Base-by-base conservation (phyloP, 23 tunicate species). In the Botrylloides violaceus region DNA sequence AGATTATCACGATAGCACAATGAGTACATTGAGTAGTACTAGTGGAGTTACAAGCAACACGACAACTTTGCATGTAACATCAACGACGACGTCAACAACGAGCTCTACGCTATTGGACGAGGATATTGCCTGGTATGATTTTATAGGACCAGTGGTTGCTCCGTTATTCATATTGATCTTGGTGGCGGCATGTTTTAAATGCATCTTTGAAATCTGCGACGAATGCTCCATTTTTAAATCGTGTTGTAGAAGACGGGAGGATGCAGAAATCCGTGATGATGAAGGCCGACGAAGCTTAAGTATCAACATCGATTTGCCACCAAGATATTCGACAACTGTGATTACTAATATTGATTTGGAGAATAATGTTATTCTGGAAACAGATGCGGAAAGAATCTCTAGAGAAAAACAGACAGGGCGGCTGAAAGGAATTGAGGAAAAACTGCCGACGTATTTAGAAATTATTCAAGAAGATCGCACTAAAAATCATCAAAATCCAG, bases 371-470 rank as follows among this genome's bases (percentile, higher is more conserved):
- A 63, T 63, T 6, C 9, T 63, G 35, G 70, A 63, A 63, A 63
- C 70, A 3, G 70, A 63, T 25, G 4, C 70, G 34, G 70, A 63
- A 9, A 63, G 70, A 28, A 4, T 33, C 32, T 34, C 4, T 4
- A 33, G 70, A 4, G 70, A 63, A 28, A 29, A 21, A 31, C 26
- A 34, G 29, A 9, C 9, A 7, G 15, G 15, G 12, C n/a, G n/a
- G n/a, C 53, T 43, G 15, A 25, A 29, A 29, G 35, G 33, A 31
- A 33, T 63, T 33, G 70, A 63, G 33, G 70, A 63, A 3, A 63
- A 63, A 63, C 35, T 63, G 4, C 70, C 70, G 33, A 63, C 70
- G 9, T 63, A 63, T 63, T 31, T 33, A 25, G 70, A 63, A 63
- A 63, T 63, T 31, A 63, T 63, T 29, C 34, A 63, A 63, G 70